phyloP scores from a whole-genome alignment of 1,140 invertebrate genomes.

The Papilio polyxenes region DNA sequence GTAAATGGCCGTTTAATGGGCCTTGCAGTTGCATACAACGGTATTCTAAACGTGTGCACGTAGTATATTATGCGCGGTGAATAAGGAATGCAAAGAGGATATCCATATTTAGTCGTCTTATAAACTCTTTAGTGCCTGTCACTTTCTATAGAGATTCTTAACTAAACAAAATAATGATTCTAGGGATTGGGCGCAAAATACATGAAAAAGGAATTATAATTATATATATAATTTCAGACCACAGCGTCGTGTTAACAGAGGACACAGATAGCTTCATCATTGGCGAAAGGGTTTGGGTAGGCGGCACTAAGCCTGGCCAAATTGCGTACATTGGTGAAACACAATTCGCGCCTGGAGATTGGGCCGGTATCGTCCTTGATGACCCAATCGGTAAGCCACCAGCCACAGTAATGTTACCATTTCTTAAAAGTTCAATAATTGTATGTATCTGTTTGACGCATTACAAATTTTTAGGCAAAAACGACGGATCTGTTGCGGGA shows the following conservation, averaged over 20 bases:
- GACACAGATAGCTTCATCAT: conserved; percentile 98
- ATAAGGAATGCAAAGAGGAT: conserved; percentile 60
- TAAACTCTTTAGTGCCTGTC: conserved; percentile 56
- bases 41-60: conserved; percentile 68
- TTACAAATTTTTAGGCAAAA: conserved; percentile 87
- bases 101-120: conserved; percentile 64
- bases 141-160: conserved; percentile 60
- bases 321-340: conserved; percentile 99
- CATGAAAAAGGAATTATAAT: conserved; percentile 42
- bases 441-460: background rate
- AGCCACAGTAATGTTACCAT: background rate
- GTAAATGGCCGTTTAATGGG: conserved; percentile 64
- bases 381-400: conserved; percentile 88
- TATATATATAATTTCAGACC: conserved; percentile 82
- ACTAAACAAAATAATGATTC: conserved; percentile 1
- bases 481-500: conserved; percentile 97
- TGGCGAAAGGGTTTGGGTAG: conserved; percentile 96
- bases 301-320: conserved; percentile 95
- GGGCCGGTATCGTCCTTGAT: conserved; percentile 98
- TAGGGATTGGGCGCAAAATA: background rate
- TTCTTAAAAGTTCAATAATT: background rate
- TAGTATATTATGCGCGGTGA: conserved; percentile 60
- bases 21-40: conserved; percentile 70
- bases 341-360: conserved; percentile 96
- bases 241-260: conserved; percentile 91